Evolutionary conservation across 2,113 vertebrate genomes (phyloP).

Genomic region (Sylvilagus bachmani): DNA sequence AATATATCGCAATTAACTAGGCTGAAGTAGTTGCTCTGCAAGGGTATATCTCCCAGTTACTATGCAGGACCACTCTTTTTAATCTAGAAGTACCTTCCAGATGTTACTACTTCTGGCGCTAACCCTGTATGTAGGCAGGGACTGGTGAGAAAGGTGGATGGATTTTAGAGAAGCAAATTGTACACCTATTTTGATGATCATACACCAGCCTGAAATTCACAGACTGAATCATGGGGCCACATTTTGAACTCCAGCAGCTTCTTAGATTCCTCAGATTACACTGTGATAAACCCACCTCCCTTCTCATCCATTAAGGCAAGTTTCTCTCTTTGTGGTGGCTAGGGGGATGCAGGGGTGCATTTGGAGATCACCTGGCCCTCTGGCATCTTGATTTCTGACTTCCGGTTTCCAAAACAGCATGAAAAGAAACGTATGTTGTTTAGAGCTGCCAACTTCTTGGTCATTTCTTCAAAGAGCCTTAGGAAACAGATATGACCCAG

Average conservation of each 20-base stretch:
- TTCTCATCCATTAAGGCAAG: background rate
- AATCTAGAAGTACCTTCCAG: background rate
- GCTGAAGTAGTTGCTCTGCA: background rate
- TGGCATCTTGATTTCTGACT: background rate
- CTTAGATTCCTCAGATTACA: background rate
- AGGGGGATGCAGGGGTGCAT: background rate
- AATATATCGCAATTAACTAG: background rate
- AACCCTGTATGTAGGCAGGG: accelerated
- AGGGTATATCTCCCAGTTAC: background rate
- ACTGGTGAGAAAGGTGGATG: accelerated
- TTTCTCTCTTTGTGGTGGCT: background rate
- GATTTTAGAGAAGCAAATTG: background rate
- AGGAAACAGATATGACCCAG: background rate
- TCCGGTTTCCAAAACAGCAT: background rate
- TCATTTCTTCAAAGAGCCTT: background rate
- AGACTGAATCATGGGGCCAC: background rate
- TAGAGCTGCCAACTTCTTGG: background rate
- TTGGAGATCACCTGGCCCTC: background rate
- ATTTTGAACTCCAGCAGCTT: background rate
- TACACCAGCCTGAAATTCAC: background rate
- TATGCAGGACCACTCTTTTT: background rate
- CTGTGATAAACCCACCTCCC: background rate
- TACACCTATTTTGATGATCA: background rate
- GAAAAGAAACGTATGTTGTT: background rate
- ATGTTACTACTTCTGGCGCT: background rate